Evolutionary conservation across 2,113 vertebrate genomes (phyloP).

Genomic region (Odontesthes bonariensis): DNA sequence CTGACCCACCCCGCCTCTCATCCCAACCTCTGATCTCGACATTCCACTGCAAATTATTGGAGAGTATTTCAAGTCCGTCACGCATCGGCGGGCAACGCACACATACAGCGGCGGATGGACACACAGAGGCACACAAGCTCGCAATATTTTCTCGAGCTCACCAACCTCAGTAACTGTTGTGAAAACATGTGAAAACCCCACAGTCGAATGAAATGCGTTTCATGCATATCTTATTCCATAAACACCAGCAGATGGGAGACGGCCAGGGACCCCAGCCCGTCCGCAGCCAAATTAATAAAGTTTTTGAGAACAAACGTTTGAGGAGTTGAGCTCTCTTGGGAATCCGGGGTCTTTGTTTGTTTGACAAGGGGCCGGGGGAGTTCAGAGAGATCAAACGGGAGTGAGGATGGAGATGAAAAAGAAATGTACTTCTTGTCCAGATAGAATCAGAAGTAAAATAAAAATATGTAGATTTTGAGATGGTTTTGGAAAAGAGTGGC

Average conservation of each 20-base stretch:
- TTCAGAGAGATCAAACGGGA: not conserved
- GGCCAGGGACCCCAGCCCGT: constrained; percentile 4
- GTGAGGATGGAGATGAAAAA: not conserved
- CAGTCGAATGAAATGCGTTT: constrained; percentile 62
- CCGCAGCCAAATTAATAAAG: constrained; percentile 62
- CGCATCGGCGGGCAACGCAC: constrained; percentile 49
- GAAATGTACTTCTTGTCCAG: not conserved
- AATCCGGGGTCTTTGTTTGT: constrained; percentile 50
- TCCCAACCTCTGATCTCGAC: constrained; percentile 51
- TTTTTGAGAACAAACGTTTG: constrained; percentile 52
- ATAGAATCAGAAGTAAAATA: constrained; percentile 10
- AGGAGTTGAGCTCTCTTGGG: constrained; percentile 35
- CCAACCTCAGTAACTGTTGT: constrained; percentile 54
- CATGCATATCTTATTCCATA: constrained; percentile 67
- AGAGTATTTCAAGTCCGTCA: constrained; percentile 47
- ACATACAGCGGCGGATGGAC: constrained; percentile 20
- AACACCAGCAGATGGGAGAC: constrained; percentile 52
- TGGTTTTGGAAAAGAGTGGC: constrained; percentile 25
- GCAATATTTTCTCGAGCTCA: constrained; percentile 58
- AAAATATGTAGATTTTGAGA: constrained; percentile 2
- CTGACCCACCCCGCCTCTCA: constrained; percentile 31
- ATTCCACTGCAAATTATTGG: constrained; percentile 64
- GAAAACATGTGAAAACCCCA: constrained; percentile 67
- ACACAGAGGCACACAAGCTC: constrained; percentile 22
- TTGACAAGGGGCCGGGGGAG: constrained; percentile 27